Percentiles rank a stretch among this genome's conserved stretches.
Evolutionary conservation across 2,113 vertebrate genomes (phyloP).

Genomic region (Bambusicola thoracicus): DNA sequence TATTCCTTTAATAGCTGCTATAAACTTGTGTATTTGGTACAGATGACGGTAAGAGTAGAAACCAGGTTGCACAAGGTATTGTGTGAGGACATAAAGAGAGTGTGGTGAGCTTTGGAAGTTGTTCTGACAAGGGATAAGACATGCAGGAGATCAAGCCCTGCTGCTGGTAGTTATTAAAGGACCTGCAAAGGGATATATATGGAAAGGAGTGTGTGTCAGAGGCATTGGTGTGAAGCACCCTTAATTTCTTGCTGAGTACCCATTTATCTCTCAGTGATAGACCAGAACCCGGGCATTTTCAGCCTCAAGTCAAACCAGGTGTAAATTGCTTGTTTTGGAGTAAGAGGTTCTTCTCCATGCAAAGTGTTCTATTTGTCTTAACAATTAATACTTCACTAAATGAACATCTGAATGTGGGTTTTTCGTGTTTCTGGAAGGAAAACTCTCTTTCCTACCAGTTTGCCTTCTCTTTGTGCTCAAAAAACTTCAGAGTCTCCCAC

Average conservation of each 20-base stretch:
- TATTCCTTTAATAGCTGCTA: not conserved
- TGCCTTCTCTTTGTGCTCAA: not conserved
- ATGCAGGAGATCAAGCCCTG: not conserved
- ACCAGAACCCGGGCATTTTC: not conserved
- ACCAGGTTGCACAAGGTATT: not conserved
- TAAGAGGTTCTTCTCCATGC: not conserved
- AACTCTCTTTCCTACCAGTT: not conserved
- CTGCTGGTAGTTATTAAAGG: not conserved
- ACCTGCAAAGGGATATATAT: not conserved
- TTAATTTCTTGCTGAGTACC: not conserved
- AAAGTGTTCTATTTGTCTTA: conserved; percentile 34
- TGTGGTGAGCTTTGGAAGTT: not conserved
- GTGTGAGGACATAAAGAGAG: not conserved
- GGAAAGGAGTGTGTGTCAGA: not conserved
- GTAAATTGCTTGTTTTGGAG: conserved; percentile 25
- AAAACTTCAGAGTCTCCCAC: not conserved
- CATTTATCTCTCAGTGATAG: not conserved
- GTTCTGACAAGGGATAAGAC: not conserved
- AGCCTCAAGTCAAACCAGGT: not conserved
- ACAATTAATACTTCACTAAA: not conserved
- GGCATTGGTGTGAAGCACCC: not conserved
- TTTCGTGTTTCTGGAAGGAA: not conserved
- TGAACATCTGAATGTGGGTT: not conserved
- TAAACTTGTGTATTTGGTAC: not conserved
- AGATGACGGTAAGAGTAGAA: not conserved